Evolutionary conservation across 2,888 invertebrate species (phyloP).

Genomic region (Drosophila parthenogenetica): DNA sequence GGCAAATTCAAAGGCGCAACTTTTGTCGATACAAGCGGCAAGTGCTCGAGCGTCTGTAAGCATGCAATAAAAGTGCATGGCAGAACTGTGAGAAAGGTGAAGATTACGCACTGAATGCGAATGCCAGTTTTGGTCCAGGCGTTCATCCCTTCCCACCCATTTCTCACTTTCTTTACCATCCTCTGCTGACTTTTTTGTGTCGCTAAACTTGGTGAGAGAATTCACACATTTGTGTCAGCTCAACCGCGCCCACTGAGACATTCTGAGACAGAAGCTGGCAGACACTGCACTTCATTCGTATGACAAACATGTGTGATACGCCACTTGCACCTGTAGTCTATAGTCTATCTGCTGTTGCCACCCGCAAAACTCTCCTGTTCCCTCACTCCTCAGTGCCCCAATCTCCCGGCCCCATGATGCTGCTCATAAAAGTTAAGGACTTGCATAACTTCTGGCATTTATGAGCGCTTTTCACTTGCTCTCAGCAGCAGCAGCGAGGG

Average conservation of each 20-base stretch:
- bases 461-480: conserved; percentile 72
- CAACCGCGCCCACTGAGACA: conserved; percentile 42
- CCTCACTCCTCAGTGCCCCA: neutral
- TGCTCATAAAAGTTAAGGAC: conserved; percentile 78
- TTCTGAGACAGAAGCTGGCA: conserved; percentile 37
- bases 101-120: conserved; percentile 79
- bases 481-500: conserved; percentile 26
- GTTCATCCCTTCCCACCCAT: neutral
- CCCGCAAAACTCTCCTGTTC: no score
- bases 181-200: conserved; percentile 28
- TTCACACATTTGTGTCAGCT: conserved; percentile 63
- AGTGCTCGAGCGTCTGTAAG: conserved; percentile 41
- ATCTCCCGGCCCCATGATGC: conserved; percentile 4
- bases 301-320: conserved; percentile 78
- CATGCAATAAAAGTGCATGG: conserved; percentile 73
- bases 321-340: conserved; percentile 67
- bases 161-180: neutral
- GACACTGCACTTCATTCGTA: conserved; percentile 47
- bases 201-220: conserved; percentile 60
- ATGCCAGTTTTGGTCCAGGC: conserved; percentile 44
- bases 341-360: conserved; percentile 49
- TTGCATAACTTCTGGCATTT: conserved; percentile 76
- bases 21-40: conserved; percentile 72
- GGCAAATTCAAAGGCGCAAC: conserved; percentile 69
- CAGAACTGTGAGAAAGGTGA: conserved; percentile 71